These are phyloP conservation scores for Drosophila miranda DNA, from an alignment of 1,140 invertebrate genomes.

Conservation along the genomic window DNA sequence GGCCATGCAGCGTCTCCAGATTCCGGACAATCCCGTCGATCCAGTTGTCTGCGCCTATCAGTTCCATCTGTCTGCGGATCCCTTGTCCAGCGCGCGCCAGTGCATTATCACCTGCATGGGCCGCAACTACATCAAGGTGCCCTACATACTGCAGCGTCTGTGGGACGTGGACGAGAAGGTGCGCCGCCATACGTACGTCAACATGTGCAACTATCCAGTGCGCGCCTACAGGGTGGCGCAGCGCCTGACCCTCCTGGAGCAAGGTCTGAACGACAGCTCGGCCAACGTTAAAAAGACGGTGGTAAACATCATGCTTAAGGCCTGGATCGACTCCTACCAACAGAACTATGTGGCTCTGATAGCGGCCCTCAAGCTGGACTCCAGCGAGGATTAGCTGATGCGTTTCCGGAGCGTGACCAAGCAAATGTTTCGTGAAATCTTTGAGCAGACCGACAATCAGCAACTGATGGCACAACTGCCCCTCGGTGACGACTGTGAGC, in stretches of 20 bases:
- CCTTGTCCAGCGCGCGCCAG: constrained; percentile 88
- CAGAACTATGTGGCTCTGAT: constrained; percentile 86
- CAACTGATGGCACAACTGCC: constrained; percentile 53
- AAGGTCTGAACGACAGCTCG: constrained; percentile 87
- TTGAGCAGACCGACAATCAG: constrained; percentile 40
- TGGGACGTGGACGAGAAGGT: constrained; percentile 90
- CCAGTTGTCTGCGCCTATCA: too few species aligned
- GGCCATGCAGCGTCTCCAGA: constrained; percentile 91
- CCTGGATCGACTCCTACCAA: too few species aligned
- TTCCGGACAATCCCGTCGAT: constrained; percentile 89
- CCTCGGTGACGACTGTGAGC: constrained; percentile 67
- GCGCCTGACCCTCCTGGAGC: constrained; percentile 85
- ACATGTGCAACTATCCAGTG: too few species aligned
- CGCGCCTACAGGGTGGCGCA: constrained; percentile 87
- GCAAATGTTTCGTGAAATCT: constrained; percentile 81
- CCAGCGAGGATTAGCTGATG: constrained; percentile 82
- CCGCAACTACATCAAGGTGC: constrained; percentile 86
- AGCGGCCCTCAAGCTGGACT: constrained; percentile 86
- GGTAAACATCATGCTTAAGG: too few species aligned
- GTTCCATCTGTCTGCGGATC: constrained; percentile 90
- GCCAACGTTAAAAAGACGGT: constrained; percentile 83
- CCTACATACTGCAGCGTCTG: constrained; percentile 87
- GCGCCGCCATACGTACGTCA: constrained; percentile 87
- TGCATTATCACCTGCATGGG: constrained; percentile 87
- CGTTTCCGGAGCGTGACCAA: constrained; percentile 74